Percentiles rank a stretch among this genome's conserved stretches.
phyloP scores from a whole-genome alignment of 2,888 invertebrate genomes.

The Sphaeridia pumilis region DNA sequence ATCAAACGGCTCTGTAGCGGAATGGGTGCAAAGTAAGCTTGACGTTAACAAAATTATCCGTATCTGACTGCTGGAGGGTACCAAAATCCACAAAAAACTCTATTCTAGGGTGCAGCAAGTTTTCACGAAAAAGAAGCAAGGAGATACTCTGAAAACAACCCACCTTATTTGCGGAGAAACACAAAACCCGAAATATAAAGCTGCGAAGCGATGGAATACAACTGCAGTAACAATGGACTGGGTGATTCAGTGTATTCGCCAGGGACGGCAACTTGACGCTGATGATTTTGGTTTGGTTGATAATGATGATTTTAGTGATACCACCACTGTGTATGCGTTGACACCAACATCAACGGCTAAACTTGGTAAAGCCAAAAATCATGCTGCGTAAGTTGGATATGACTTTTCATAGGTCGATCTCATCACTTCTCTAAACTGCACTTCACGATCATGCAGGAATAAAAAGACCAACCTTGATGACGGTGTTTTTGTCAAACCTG shows the following conservation, averaged over 20 bases:
- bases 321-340: not conserved
- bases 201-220: slow-evolving; percentile 71
- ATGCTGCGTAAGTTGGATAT: too few species aligned
- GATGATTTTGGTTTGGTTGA: not conserved
- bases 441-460: too few species aligned
- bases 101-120: slow-evolving; percentile 52
- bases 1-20: slow-evolving; percentile 56
- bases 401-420: too few species aligned
- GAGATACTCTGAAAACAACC: slow-evolving; percentile 54
- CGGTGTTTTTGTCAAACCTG: too few species aligned
- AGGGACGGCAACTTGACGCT: not conserved
- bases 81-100: too few species aligned
- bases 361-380: slow-evolving; percentile 4
- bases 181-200: slow-evolving; percentile 60
- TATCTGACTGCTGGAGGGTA: too few species aligned
- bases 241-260: slow-evolving; percentile 53
- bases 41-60: slow-evolving; percentile 11
- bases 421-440: too few species aligned
- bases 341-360: not conserved
- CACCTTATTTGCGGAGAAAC: slow-evolving; percentile 65
- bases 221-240: slow-evolving; percentile 67
- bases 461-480: too few species aligned
- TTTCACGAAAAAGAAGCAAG: slow-evolving; percentile 51
- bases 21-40: slow-evolving; percentile 58
- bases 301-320: slow-evolving; percentile 6